A percentile compares a stretch with the other conserved stretches of the same genome.
Evolutionary conservation across 2,113 vertebrate genomes (phyloP).

Genomic region (Ranitomeya imitator): DNA sequence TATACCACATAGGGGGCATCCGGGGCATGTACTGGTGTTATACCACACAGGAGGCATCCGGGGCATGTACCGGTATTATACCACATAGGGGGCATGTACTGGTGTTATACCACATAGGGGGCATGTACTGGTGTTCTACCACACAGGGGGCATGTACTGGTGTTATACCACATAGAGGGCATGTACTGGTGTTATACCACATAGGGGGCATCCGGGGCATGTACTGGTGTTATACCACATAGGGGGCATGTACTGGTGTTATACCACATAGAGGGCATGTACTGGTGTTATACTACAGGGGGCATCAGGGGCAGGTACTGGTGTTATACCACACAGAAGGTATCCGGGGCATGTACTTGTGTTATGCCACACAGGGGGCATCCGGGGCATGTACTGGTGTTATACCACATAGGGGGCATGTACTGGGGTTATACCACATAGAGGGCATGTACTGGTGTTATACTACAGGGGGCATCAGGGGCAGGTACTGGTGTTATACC

Average conservation of each 20-base stretch:
- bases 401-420: too few relatives aligned
- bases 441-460: neutral
- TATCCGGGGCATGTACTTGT: neutral
- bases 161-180: too few relatives aligned
- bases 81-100: too few relatives aligned
- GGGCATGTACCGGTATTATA: neutral
- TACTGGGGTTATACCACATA: neutral
- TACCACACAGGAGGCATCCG: neutral
- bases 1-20: neutral
- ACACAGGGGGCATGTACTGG: neutral
- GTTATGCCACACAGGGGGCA: neutral
- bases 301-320: neutral
- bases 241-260: too few relatives aligned
- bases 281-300: neutral
- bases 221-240: too few relatives aligned
- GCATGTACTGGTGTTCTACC: too few relatives aligned
- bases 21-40: neutral
- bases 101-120: neutral
- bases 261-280: neutral
- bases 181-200: neutral
- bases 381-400: neutral
- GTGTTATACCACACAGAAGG: neutral
- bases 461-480: neutral
- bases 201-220: neutral
- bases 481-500: too few relatives aligned